Evolutionary conservation across 2,797 vertebrate species (phyloP), one percentile per base, ranked within the genome.

Genomic region (Typhlichthys eigenmanni): DNA sequence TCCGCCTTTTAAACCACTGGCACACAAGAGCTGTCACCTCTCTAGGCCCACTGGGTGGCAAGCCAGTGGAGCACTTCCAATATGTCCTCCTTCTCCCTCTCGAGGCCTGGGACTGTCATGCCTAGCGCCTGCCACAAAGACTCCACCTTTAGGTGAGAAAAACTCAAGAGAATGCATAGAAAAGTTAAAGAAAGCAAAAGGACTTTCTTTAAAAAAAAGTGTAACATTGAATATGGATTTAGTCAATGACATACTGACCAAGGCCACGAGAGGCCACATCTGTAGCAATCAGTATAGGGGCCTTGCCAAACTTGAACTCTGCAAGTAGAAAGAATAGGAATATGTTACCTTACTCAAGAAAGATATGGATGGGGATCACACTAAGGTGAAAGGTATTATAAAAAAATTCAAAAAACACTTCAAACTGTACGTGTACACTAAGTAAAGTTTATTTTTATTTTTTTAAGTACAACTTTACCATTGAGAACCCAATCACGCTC

Each of bases 111-210:
- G 94, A 95, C 93, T 97, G 96, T 98, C 97, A 98, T 98, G 97
- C 97, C 97, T 97, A 98, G 96, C 93, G 95, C 96, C 95, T 97
- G 97, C 96, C 97, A 97, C 96, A 98, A 96, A 98, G 96, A 98
- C 96, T 96, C 93, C 96, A 98, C 97, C 97, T 98, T 98, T 95
- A 98, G 96, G 95, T 97, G 94, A 98, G 96, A 96, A 93, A 95
- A 96, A 98, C 95, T 97, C 96, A 95, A 43, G 95, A 96, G 95
- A 98, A 98, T 92, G 95, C 95, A 93, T 87, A 97, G 92, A 96
- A 91, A 95, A 94, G 96, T 98, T 98, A 98, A 98, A 98, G 97
- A 98, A 98, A 98, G 96, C 95, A 98, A 95, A 93, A 91, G 61
- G 89, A 97, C 96, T 97, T 98, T 98, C 96, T 97, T 98, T 97